Base-by-base conservation (phyloP, 2,113 vertebrate genomes). In the Callorhinus ursinus region DNA sequence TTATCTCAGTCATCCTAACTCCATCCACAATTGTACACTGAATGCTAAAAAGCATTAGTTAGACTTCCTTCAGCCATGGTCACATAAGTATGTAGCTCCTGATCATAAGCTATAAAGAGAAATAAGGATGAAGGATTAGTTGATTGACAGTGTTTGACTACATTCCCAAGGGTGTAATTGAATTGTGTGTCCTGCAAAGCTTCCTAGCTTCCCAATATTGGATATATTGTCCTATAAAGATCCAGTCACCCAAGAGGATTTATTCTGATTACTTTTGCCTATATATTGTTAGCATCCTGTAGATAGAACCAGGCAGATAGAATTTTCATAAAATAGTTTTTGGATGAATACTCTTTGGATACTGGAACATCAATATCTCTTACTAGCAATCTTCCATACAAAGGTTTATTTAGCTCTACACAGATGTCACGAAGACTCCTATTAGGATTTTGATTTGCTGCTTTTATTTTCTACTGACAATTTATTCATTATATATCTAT, bases 181-280 rank as follows among this genome's bases (percentile, higher is more conserved):
- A 79, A 53, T 42, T 67, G 46, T 55, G 5, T 74, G 21, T 51
- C 36, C 31, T 95, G 49, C n/a, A 94, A 61, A n/a, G 6, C 18
- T 86, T 90, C 53, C 28, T 92, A 42, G 46, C 46, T 46, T 46
- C 6, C 49, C 49, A 82, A 13, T 81, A 86, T 83, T 82, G 31
- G 39, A 80, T 90, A 83, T 67, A 74, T 86, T 87, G 28, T 87
- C 33, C 36, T 65, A 55, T 28, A 39, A 87, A 88, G 5, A 77
- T 42, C 8, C 67, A 63, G 31, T 80, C 14, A 95, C 26, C 8
- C n/a, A 82, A n/a, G 51, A 76, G 7, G 6, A 39, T 76, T 90
- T 69, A 79, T 90, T 95, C 42, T 81, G 28, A 31, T 81, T 85
- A 59, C 39, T 96, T 96, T 63, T 36, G n/a, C 31, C 24, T 24